Evolutionary conservation across 2,888 invertebrate species (phyloP), one percentile per base, ranked within the genome.

Genomic region (Periphyllus acericola): DNA sequence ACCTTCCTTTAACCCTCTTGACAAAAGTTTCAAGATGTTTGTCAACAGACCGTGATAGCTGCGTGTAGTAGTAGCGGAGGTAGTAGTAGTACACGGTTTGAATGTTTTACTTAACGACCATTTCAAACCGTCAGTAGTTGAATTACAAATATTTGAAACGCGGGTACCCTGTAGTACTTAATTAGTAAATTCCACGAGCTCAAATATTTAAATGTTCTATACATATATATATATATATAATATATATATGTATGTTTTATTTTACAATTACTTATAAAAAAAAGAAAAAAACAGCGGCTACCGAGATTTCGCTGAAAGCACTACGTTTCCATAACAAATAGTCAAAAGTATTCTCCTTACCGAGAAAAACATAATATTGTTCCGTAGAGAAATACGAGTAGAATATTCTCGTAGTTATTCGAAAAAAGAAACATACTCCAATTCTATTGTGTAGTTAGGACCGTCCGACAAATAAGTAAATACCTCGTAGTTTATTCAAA

Each of bases 1-100:
- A 66, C 75, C 75, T 29, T 8, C 75, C 83, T 75, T 76, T 84
- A 76, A 75, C 25, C 60, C 75, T 29, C 60, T 84, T 40, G 66
- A 66, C 83, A 40, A 84, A 84, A 84, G 83, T 84, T 84, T 75
- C 75, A 75, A 84, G 75, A 84, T 66, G 55, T 84, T 76, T 76
- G 83, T 84, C 83, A 66, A 76, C 75, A 46, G 25, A 32, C 75
- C 32, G 66, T 32, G 83, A 36, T 75, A 66, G 40, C 40, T 60
- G 40, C 36, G 80, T 46, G 46, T 72, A n/a, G 52, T 36, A 14
- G 55, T 14, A 52, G 52, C 14, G 52, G n/a, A n/a, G n/a, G 14
- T 52, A 55, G n/a, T 46, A 60, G 55, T 75, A 29, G 34, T 84
- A 75, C 40, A 83, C 29, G 60, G 75, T 76, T 75, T 40, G 66